Base-by-base conservation (phyloP, 2,888 invertebrate species). In the Caenorhabditis sp. region DNA sequence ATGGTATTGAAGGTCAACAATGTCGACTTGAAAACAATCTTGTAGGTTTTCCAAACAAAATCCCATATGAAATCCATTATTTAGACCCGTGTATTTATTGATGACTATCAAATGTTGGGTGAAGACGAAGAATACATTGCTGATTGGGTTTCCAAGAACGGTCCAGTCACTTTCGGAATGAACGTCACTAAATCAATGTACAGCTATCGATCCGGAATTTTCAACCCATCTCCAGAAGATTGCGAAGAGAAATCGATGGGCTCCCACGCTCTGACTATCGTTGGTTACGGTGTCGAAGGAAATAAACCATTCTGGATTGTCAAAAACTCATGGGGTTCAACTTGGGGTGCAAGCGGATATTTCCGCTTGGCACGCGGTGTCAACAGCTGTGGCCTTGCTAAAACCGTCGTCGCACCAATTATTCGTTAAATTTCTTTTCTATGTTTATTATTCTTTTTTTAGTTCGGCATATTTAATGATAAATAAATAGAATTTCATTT, bases 81-180 rank as follows among this genome's bases (percentile, higher is more conserved):
- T 25, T n/a, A 78, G 73, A 79, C 71, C 0, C 54, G 67, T n/a
- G 67, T 79, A 5, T 80, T 69, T 54, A 80, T 81, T 43, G 69
- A 77, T 27, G 76, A 75, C 53, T 77, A 72, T 49, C 50, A 67
- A 23, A 63, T 73, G 54, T 63, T 79, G 0, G 70, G 69, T 0
- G 56, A 43, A 56, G 73, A 83, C 27, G 84, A 84, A 57, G 80
- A 78, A 5, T 61, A 70, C n/a, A 73, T 85, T 59, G 84, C 84
- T 7, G 76, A 84, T 38, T 84, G 82, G 81, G 71, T 84, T 21
- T 80, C 80, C 8, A 67, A 75, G 17, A 78, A 81, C 4, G 84
- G 84, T 21, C 84, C 84, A 2, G 80, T 84, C 12, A 76, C 83
- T 25, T 72, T 84, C 63, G 84, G 84, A 17, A 82, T 85, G 78